phyloP scores from a whole-genome alignment of 1,140 invertebrate species.

The Drosophila prosaltans region DNA sequence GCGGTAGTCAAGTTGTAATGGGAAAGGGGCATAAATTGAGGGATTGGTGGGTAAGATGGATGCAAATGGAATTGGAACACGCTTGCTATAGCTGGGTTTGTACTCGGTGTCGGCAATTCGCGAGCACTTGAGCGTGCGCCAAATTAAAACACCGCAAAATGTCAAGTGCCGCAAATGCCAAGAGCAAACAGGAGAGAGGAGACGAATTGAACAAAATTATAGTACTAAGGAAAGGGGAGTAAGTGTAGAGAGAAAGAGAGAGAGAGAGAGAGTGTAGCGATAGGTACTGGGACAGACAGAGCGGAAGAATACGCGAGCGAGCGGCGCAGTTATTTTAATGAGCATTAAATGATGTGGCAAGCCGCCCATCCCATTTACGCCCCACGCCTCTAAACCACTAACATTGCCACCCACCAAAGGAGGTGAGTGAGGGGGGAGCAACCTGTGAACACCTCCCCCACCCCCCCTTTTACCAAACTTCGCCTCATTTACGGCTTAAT shows the following conservation, averaged over 20 bases:
- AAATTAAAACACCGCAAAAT: conserved; percentile 80
- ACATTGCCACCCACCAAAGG: no score
- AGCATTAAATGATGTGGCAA: conserved; percentile 80
- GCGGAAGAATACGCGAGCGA: conserved; percentile 53
- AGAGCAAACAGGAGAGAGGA: conserved; percentile 22
- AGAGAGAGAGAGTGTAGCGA: neutral
- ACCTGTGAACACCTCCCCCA: neutral
- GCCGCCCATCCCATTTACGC: conserved; percentile 20
- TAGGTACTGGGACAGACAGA: conserved; percentile 42
- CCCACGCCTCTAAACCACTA: no score
- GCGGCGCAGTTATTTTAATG: conserved; percentile 75
- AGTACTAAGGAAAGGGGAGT: no score
- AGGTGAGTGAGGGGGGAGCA: no score
- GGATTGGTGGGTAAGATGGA: no score
- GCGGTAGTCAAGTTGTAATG: no score
- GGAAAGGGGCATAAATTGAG: no score
- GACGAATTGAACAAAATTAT: neutral
- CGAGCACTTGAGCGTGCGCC: conserved; percentile 69
- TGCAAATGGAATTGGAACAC: conserved; percentile 29
- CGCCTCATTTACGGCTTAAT: conserved; percentile 76
- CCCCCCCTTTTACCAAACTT: neutral
- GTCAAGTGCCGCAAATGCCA: conserved; percentile 66
- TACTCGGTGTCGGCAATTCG: conserved; percentile 49
- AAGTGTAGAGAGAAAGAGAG: neutral
- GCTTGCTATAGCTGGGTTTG: conserved; percentile 1